Evolutionary conservation across 1,140 invertebrate genomes (phyloP), one percentile per base, ranked within the genome.

Genomic region (Apis cerana): DNA sequence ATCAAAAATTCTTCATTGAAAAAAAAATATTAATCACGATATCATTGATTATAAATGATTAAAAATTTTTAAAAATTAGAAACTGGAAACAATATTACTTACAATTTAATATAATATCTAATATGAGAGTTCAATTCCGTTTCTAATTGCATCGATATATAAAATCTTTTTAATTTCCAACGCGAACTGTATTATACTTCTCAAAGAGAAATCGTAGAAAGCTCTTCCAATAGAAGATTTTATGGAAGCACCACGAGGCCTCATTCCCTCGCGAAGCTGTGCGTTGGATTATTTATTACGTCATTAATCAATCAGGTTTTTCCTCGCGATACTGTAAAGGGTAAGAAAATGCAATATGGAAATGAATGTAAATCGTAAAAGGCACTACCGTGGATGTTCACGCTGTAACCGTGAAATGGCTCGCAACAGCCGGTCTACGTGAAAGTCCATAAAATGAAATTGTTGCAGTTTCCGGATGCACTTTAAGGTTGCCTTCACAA

Each of bases 361-460:
- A 91, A 92, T 92, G 78, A 88, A 84, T 89, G 91, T 91, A 92
- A 92, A 92, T 90, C 91, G 91, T 92, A 92, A 92, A 92, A 89
- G 85, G 86, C 84, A 77, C 84, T 72, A 87, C 74, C 81, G 81
- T 75, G 81, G 84, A 84, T 86, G 84, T 82, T 84, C 85, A 83
- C 83, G 83, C 74, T 80, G 81, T 83, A 85, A 80, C 83, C 84
- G 90, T 88, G 87, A 91, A 91, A 91, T 80, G 82, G 85, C 88
- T 84, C 81, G 81, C 79, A 77, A 64, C 79, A 82, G 83, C 80
- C 80, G 82, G 75, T 86, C 74, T 77, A 80, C 67, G 71, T 78
- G 79, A 81, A 84, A 88, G 83, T 91, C 90, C 88, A 92, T 92
- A 92, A 92, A 92, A 91, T 85, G 84, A 88, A 89, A 89, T 86